Base-by-base conservation (phyloP, 2,113 vertebrate genomes). In the Sturnira hondurensis region DNA sequence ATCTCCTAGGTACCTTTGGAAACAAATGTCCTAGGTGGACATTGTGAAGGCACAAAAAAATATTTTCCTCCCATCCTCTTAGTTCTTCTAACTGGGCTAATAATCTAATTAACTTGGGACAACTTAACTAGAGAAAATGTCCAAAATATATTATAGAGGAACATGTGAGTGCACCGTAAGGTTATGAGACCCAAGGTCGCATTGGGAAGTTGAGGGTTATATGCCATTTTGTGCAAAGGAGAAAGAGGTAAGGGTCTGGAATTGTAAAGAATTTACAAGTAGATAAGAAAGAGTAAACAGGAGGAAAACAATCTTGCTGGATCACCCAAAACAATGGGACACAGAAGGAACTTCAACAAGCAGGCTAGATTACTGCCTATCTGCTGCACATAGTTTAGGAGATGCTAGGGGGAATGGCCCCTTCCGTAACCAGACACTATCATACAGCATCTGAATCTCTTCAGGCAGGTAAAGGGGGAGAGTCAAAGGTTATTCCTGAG, bases 11-110 rank as follows among this genome's bases (percentile, higher is more conserved):
- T 92, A 47, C 14, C 38, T 96, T 67, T 65, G 86, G 71, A 89
- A 97, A 95, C 65, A 67, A 76, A 88, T 45, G 26, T 80, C 56
- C 43, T 61, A 82, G 4, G n/a, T 54, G 96, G 90, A 71, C 45
- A 45, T 33, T 45, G 16, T 33, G 5, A 11, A 10, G 56, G 10
- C 80, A 83, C 80, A 83, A 20, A 82, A 28, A 43, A 63, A 28
- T 63, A 63, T 83, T 63, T 61, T 33, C 28, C 56, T 63, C 24
- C 56, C 41, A 45, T 28, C 26, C 13, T 63, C 56, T 45, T 43
- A 83, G 54, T 61, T 61, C 56, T 83, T 83, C 80, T 83, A 63
- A 19, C 28, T 83, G 56, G 56, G 26, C 26, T 83, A 83, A 63
- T 43, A 83, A n/a, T 52, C 10, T 22, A 14, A 83, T 45, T 83